Evolutionary conservation across 2,113 vertebrate genomes (phyloP).

Genomic region (Rutilus rutilus): DNA sequence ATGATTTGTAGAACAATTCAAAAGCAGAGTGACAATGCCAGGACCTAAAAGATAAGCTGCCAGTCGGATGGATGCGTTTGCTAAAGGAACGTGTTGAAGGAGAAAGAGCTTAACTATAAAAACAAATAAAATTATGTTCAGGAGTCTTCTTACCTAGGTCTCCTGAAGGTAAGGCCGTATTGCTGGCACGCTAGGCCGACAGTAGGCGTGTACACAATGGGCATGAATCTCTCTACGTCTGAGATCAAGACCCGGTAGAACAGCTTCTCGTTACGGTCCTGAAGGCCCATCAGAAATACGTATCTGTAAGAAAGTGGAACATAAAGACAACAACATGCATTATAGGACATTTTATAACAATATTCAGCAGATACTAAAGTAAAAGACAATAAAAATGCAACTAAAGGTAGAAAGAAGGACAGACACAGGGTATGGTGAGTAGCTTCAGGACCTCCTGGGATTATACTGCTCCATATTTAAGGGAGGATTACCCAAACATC

Average conservation of each 20-base stretch:
- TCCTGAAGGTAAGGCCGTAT: constrained; percentile 89
- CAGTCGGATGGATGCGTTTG: not conserved
- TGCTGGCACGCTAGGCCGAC: constrained; percentile 95
- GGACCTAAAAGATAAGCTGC: constrained; percentile 8
- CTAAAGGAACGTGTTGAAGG: not conserved
- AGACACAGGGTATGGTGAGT: not conserved
- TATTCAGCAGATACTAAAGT: not conserved
- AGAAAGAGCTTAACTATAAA: not conserved
- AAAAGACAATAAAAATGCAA: not conserved
- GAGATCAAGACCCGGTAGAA: constrained; percentile 91
- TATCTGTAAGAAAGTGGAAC: constrained; percentile 77
- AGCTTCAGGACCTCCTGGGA: not conserved
- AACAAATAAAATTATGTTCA: constrained; percentile 15
- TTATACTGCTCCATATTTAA: not conserved
- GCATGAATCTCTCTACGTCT: constrained; percentile 94
- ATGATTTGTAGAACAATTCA: constrained; percentile 5
- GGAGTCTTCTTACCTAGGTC: constrained; percentile 84
- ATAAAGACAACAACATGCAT: constrained; percentile 3
- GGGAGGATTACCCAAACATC: not conserved
- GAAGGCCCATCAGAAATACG: constrained; percentile 93
- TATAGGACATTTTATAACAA: not conserved
- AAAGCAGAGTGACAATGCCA: constrained; percentile 6
- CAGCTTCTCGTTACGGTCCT: constrained; percentile 95
- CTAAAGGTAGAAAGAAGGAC: not conserved
- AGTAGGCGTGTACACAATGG: constrained; percentile 95